Conservation (phyloP, 2,797 vertebrate species). For the Stomatorhinus walkeri region DNA sequence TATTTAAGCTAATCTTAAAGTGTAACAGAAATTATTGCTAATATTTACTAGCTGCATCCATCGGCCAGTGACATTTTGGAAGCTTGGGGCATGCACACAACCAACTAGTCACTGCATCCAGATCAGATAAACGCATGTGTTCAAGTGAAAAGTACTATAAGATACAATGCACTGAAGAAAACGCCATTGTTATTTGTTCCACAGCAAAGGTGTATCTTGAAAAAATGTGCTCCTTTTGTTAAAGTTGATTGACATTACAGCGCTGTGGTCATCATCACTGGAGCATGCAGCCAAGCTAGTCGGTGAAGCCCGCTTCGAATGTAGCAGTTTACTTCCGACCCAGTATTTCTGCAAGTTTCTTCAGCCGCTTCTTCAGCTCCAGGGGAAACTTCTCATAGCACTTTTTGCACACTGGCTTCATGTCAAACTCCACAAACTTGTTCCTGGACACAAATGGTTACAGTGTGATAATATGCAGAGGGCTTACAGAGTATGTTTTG, state of each 20-base stretch:
- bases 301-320: slow-evolving; percentile 4
- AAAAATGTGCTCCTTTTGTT: background rate
- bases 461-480: background rate
- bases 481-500: background rate
- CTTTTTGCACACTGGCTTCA: slow-evolving; percentile 99
- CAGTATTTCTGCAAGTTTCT: slow-evolving; percentile 88
- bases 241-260: background rate
- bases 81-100: background rate
- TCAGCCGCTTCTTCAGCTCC: slow-evolving; percentile 97
- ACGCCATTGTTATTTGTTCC: background rate
- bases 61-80: background rate
- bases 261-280: background rate
- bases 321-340: slow-evolving; percentile 74
- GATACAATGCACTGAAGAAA: background rate
- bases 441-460: slow-evolving; percentile 64
- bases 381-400: slow-evolving; percentile 98
- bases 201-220: background rate
- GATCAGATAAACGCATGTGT: background rate
- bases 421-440: slow-evolving; percentile 99
- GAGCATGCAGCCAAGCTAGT: background rate
- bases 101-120: background rate
- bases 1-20: background rate
- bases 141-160: background rate
- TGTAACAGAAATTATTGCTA: slow-evolving; percentile 7
- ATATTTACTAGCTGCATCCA: background rate